A percentile compares a stretch with the other conserved stretches of the same genome.
Evolutionary conservation across 37 sponge, comb jelly and placozoan species (phyloP).

Genomic region (Aplysina aerophoba): DNA sequence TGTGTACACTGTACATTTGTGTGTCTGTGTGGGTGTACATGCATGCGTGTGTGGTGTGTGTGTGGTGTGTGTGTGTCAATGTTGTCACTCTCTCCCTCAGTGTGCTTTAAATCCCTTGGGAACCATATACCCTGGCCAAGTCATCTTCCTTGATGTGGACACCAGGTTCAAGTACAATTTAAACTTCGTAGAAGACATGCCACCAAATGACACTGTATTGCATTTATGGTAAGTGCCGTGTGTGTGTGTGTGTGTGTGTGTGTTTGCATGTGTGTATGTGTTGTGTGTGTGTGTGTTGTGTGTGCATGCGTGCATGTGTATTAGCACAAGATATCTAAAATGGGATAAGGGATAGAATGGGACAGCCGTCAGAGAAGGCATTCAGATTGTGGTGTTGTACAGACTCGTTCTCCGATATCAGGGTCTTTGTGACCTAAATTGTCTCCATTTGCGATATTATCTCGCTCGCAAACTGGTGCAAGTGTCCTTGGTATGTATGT

Average conservation of each 20-base stretch:
- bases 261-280: constrained; percentile 31
- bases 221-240: background rate
- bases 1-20: background rate
- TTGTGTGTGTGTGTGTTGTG: constrained; percentile 26
- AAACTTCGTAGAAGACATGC: background rate
- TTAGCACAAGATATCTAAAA: background rate
- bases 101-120: constrained; percentile 15
- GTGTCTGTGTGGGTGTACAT: background rate
- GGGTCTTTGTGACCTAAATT: no score
- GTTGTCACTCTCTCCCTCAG: background rate
- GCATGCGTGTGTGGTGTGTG: no score
- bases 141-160: background rate
- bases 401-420: no score
- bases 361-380: no score
- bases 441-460: no score
- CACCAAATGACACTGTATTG: background rate
- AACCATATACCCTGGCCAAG: background rate
- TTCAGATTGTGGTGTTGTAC: no score
- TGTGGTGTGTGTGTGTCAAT: background rate
- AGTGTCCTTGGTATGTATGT: no score
- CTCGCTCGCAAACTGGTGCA: no score
- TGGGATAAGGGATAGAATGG: no score
- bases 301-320: constrained; percentile 19
- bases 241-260: constrained; percentile 34
- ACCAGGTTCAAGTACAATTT: constrained; percentile 12